These are phyloP conservation scores for Spea bombifrons DNA, from an alignment of 2,113 vertebrate species.

Conservation along the genomic window DNA sequence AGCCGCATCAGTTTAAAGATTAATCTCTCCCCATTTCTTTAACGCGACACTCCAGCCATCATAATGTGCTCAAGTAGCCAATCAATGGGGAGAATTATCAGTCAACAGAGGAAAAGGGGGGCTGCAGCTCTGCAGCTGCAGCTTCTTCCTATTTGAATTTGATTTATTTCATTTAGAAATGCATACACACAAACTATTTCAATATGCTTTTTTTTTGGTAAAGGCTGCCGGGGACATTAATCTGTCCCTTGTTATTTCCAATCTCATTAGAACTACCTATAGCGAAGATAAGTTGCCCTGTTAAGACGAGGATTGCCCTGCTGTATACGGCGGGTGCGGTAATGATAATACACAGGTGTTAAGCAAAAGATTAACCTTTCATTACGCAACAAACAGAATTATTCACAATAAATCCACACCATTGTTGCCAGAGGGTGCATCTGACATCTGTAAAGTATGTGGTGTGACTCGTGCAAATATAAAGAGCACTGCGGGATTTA, in stretches of 20 bases:
- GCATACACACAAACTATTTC: too few species aligned
- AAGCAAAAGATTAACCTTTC: constrained; percentile 39
- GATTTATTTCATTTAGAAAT: too few species aligned
- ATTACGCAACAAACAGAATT: constrained; percentile 8
- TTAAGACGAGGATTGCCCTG: neutral
- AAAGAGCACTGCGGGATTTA: constrained; percentile 22
- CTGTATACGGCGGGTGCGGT: constrained; percentile 5
- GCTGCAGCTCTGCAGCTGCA: too few species aligned
- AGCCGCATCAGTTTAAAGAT: too few species aligned
- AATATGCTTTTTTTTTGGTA: too few species aligned
- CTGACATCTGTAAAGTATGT: neutral
- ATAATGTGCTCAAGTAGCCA: too few species aligned
- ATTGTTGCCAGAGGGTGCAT: constrained; percentile 16
- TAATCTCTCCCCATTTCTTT: too few species aligned
- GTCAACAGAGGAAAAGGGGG: too few species aligned
- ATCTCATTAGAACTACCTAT: neutral
- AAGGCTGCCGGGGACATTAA: neutral
- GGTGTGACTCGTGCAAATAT: constrained; percentile 25
- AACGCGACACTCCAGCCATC: too few species aligned
- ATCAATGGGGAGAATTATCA: too few species aligned
- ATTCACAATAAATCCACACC: constrained; percentile 25
- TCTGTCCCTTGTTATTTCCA: neutral
- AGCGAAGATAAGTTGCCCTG: neutral
- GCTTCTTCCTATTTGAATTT: too few species aligned
- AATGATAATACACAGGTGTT: constrained; percentile 32